phyloP scores from a whole-genome alignment of 2,113 vertebrate species.

The Gymnorhina tibicen region DNA sequence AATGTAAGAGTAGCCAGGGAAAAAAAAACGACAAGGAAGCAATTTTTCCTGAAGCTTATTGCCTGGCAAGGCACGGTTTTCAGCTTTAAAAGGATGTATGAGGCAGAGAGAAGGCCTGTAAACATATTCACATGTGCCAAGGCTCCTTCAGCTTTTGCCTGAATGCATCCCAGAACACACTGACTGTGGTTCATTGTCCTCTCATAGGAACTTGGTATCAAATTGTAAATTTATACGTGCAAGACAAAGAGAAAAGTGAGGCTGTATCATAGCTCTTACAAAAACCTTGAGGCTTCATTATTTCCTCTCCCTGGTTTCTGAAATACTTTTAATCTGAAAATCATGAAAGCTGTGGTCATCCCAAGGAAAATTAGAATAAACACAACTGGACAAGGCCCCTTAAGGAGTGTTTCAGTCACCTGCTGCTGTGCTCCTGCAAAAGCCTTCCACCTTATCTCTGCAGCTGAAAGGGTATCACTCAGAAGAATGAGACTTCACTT shows the following conservation, averaged over 20 bases:
- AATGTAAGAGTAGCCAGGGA: not conserved
- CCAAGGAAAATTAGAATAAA: slow-evolving; percentile 45
- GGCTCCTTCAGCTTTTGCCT: not conserved
- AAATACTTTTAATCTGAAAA: slow-evolving; percentile 9
- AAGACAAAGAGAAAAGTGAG: not conserved
- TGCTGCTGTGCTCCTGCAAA: slow-evolving; percentile 28
- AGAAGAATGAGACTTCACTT: slow-evolving; percentile 18
- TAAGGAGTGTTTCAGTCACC: slow-evolving; percentile 2
- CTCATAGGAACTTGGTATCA: not conserved
- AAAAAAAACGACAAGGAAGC: not conserved
- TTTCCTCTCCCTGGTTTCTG: not conserved
- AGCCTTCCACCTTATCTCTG: slow-evolving; percentile 4
- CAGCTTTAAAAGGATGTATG: not conserved
- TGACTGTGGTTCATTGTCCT: not conserved
- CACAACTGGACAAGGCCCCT: not conserved
- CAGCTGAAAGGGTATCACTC: slow-evolving; percentile 31
- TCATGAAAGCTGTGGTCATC: slow-evolving; percentile 30
- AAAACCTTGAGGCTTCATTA: not conserved
- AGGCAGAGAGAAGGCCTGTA: not conserved
- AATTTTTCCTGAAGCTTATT: not conserved
- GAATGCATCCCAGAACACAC: not conserved
- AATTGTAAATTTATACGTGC: not conserved
- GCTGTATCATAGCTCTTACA: not conserved
- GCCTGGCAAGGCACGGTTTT: not conserved
- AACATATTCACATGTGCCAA: not conserved